Percentiles rank a stretch among this genome's conserved stretches.
These are phyloP conservation scores for Meda fulgida DNA, from an alignment of 2,797 vertebrate species.

Conservation along the genomic window DNA sequence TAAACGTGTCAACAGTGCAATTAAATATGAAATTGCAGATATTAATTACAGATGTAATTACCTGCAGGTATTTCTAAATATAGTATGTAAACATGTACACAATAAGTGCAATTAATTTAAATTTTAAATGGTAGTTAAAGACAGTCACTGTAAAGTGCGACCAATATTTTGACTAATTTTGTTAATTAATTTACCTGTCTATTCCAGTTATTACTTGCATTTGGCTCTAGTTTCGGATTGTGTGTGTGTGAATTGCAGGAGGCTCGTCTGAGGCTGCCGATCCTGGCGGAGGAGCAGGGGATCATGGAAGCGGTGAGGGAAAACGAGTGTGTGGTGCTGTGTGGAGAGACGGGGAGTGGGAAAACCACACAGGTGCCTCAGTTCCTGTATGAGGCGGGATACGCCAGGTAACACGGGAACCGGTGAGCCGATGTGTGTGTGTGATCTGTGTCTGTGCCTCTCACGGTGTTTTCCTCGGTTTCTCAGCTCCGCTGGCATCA, in stretches of 20 bases:
- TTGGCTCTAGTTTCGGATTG: not conserved
- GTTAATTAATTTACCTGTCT: not conserved
- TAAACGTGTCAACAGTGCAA: not conserved
- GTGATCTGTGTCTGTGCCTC: not conserved
- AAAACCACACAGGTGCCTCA: conserved; percentile 98
- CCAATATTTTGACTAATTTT: not conserved
- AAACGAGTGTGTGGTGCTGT: conserved; percentile 85
- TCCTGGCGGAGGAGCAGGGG: conserved; percentile 91
- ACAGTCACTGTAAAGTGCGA: not conserved
- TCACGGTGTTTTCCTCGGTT: not conserved
- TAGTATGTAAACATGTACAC: not conserved
- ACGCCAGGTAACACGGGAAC: conserved; percentile 81
- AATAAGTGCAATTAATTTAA: not conserved
- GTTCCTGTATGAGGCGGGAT: conserved; percentile 97
- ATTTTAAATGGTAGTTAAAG: not conserved
- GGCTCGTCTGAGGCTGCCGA: conserved; percentile 89
- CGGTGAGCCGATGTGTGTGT: not conserved
- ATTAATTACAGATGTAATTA: not conserved
- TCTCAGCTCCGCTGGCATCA: conserved; percentile 77
- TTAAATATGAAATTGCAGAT: too few species aligned
- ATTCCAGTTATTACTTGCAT: not conserved
- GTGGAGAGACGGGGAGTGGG: conserved; percentile 95
- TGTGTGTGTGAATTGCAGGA: conserved; percentile 73
- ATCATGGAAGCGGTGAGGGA: conserved; percentile 95
- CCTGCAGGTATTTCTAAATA: not conserved